These are phyloP conservation scores for Zaprionus capensis DNA, from an alignment of 1,140 invertebrate genomes.

Conservation along the genomic window DNA sequence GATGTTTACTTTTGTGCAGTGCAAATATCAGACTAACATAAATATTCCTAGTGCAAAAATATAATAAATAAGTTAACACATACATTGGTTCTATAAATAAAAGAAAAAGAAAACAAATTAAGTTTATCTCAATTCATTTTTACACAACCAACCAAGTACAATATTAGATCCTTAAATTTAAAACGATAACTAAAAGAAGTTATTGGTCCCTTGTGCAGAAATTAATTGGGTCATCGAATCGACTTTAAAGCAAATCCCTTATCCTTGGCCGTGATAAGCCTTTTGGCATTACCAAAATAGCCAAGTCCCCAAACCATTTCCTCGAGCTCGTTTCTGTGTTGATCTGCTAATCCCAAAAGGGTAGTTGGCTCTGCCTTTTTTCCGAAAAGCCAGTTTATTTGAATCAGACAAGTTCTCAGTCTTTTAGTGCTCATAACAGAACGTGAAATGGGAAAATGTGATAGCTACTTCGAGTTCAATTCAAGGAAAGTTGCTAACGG, in stretches of 20 bases:
- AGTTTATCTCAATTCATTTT: too few relatives aligned
- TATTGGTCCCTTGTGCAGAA: constrained; percentile 29
- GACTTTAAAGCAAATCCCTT: constrained; percentile 31
- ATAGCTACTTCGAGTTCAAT: not conserved
- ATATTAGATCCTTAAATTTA: too few relatives aligned
- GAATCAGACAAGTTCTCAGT: constrained; percentile 23
- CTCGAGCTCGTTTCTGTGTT: constrained; percentile 56
- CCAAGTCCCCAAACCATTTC: constrained; percentile 58
- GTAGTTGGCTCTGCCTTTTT: constrained; percentile 31
- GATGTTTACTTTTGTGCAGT: too few relatives aligned
- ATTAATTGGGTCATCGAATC: constrained; percentile 77
- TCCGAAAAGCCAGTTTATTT: constrained; percentile 26
- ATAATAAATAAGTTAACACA: too few relatives aligned
- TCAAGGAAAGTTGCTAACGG: too few relatives aligned
- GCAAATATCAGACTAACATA: too few relatives aligned
- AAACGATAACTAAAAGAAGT: constrained; percentile 2
- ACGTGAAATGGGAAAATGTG: not conserved
- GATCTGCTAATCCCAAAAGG: constrained; percentile 76
- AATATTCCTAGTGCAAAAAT: too few relatives aligned
- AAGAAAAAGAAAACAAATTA: not conserved
- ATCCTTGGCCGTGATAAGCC: constrained; percentile 56
- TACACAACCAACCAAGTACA: too few relatives aligned
- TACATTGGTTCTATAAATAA: too few relatives aligned
- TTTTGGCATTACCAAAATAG: constrained; percentile 61
- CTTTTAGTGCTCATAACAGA: constrained; percentile 24